Percentiles rank a stretch among this genome's conserved stretches.
Evolutionary conservation across 2,888 invertebrate species (phyloP).

Genomic region (Monopis laevigella): DNA sequence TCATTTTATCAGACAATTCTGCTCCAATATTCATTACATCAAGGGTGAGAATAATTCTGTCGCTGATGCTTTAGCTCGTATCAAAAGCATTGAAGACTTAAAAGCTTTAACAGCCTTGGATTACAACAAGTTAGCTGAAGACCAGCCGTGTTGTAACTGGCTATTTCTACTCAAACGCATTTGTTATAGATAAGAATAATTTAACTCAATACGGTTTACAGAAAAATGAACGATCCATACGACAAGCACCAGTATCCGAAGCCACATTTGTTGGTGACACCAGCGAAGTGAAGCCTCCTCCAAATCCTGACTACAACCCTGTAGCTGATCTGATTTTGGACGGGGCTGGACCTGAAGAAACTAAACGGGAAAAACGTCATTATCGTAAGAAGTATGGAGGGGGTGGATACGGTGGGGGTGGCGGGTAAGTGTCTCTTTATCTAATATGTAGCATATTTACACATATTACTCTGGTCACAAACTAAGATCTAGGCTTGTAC

Average conservation of each 20-base stretch:
- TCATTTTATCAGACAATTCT: no score
- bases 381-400: not conserved
- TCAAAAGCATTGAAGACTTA: no score
- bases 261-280: not conserved
- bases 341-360: not conserved
- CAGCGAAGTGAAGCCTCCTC: not conserved
- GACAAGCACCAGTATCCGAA: not conserved
- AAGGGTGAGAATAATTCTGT: no score
- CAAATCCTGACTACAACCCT: constrained; percentile 10
- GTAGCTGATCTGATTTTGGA: constrained; percentile 3
- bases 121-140: no score
- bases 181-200: not conserved
- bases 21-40: no score
- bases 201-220: not conserved
- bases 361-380: not conserved
- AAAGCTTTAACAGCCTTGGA: no score
- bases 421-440: not conserved
- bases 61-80: no score
- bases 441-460: no score
- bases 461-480: no score
- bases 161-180: not conserved
- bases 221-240: no score
- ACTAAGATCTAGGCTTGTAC: no score
- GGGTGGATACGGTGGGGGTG: not conserved
- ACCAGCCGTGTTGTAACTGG: no score